Evolutionary conservation across 2,113 vertebrate genomes (phyloP).

Genomic region (Paralichthys olivaceus): DNA sequence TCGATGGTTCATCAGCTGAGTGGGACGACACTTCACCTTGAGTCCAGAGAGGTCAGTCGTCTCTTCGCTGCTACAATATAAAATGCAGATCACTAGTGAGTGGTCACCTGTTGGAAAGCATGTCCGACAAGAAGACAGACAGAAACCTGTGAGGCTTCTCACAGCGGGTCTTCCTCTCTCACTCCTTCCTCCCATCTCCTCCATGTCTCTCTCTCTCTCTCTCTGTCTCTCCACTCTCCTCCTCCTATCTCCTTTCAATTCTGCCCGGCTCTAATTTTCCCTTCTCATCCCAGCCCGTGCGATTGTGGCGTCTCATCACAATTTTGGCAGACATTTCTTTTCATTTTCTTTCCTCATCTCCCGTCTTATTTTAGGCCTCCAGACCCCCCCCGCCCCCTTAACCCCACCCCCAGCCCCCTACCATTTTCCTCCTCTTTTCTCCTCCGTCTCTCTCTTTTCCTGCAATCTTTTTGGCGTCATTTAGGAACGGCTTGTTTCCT

Average conservation of each 20-base stretch:
- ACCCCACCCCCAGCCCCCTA: constrained; percentile 26
- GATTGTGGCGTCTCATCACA: constrained; percentile 72
- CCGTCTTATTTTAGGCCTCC: constrained; percentile 71
- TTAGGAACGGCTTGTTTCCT: constrained; percentile 76
- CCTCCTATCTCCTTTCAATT: constrained; percentile 60
- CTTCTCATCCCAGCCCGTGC: constrained; percentile 43
- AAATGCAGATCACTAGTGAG: too few relatives aligned
- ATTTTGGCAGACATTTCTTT: constrained; percentile 72
- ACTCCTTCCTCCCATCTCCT: constrained; percentile 27
- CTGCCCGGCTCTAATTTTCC: constrained; percentile 67
- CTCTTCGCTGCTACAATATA: too few relatives aligned
- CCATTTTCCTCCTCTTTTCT: constrained; percentile 21
- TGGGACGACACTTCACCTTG: too few relatives aligned
- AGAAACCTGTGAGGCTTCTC: constrained; percentile 25
- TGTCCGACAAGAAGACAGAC: constrained; percentile 26
- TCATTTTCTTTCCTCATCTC: constrained; percentile 76
- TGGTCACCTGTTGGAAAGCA: too few relatives aligned
- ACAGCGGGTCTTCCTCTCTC: constrained; percentile 20
- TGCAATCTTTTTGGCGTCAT: constrained; percentile 69
- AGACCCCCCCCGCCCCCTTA: constrained; percentile 15
- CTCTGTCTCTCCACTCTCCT: constrained; percentile 22
- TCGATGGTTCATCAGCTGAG: too few relatives aligned
- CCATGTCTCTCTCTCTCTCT: constrained; percentile 27
- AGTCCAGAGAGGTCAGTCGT: too few relatives aligned
- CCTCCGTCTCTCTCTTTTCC: constrained; percentile 49